These are phyloP conservation scores for Antitype chi DNA, from an alignment of 2,888 invertebrate genomes.

Conservation along the genomic window DNA sequence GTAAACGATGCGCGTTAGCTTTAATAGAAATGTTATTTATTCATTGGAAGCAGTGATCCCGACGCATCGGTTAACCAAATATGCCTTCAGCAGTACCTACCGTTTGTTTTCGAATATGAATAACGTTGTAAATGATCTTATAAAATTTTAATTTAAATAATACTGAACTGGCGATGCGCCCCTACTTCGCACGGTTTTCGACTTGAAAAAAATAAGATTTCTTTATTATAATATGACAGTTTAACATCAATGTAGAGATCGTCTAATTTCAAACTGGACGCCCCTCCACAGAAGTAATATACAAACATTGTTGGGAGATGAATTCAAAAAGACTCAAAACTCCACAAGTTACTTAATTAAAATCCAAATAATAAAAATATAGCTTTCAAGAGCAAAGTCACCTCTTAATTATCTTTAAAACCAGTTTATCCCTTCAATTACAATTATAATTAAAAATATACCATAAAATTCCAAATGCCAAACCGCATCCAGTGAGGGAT, in stretches of 20 bases:
- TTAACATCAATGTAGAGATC: neutral
- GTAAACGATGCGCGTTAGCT: slow-evolving; percentile 47
- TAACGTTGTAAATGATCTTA: slow-evolving; percentile 46
- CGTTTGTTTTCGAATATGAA: slow-evolving; percentile 62
- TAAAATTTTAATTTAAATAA: slow-evolving; percentile 65
- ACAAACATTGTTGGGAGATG: no score
- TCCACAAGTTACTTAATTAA: no score
- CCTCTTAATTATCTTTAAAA: no score
- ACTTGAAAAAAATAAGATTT: neutral
- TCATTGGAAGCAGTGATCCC: slow-evolving; percentile 73
- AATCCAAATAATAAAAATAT: no score
- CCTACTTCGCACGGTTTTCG: neutral
- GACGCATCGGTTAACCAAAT: slow-evolving; percentile 70
- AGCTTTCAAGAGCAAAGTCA: no score
- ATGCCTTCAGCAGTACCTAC: slow-evolving; percentile 71
- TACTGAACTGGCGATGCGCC: slow-evolving; percentile 25
- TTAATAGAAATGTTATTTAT: slow-evolving; percentile 73
- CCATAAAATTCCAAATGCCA: no score
- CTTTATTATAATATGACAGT: neutral
- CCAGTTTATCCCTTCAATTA: no score
- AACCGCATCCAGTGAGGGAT: no score
- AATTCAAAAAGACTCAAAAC: no score
- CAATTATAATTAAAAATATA: no score
- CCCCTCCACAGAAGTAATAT: no score
- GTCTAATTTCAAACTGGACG: no score